Base-by-base conservation (phyloP, 1,140 invertebrate genomes). In the Aleiodes sp. region DNA sequence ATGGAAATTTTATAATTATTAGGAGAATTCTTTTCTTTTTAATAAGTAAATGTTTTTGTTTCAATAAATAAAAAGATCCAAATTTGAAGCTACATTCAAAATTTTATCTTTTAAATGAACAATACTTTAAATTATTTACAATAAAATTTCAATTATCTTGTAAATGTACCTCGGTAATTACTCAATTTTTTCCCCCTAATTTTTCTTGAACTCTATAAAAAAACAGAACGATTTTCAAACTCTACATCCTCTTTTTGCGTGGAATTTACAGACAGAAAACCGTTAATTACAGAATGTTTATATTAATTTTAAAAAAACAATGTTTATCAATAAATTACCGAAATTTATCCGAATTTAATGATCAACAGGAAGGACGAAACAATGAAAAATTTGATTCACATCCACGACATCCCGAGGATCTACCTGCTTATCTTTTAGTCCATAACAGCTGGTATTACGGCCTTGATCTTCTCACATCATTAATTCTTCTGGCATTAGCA, bases 381-480 rank as follows among this genome's bases (percentile, higher is more conserved):
- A 97, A 97, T 87, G 95, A 96, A 83, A 96, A 96, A 82, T 97
- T 96, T 81, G 92, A 94, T 78, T 94, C 94, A 4, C 95, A 97
- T 85, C 95, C 95, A 0, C 89, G 90, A 39, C 92, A 92, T 80
- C 92, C 92, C 21, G 91, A 93, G 77, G 93, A 94, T 78, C 84
- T 97, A 59, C 95, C 95, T 8, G 93, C 94, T 0, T 97, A 97
- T 82, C 87, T 96, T 16, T 85, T 96, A 39, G 94, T 96, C 0
- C 95, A 97, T 82, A 96, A 96, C 80, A 90, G 89, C 70, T 95
- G 93, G 92, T 96, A 96, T 84, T 94, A 97, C 82, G 89, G 91
- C 0, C 84, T 96, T 65, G 95, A 97, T 81, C 85, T 97, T 33
- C 79, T 91, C 61, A 93, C 93, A 16, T 94, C 94, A 1, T 77